A percentile compares a stretch with the other conserved stretches of the same genome.
Evolutionary conservation across 1,140 invertebrate species (phyloP).

Genomic region (Chironomus tepperi): DNA sequence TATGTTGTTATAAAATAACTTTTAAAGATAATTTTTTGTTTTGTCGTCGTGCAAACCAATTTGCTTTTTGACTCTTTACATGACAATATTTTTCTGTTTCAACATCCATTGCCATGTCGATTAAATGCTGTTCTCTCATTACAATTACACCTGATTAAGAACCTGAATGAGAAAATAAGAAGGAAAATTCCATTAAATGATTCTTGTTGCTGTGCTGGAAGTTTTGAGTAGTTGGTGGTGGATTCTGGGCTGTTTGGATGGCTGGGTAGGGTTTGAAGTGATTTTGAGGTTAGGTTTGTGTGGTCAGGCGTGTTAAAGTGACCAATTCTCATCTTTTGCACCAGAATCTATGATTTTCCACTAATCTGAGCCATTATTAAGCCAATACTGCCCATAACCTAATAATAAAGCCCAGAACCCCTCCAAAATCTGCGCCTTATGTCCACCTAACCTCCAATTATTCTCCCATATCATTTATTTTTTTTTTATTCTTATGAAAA

Average conservation of each 20-base stretch:
- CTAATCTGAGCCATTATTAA: too few species aligned
- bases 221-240: too few species aligned
- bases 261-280: too few species aligned
- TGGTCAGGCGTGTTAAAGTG: too few species aligned
- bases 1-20: conserved; percentile 9
- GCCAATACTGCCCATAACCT: too few species aligned
- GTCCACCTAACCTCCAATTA: background rate
- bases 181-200: background rate
- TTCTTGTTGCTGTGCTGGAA: background rate
- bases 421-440: too few species aligned
- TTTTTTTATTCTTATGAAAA: conserved; percentile 4
- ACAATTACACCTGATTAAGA: conserved; percentile 13
- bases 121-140: conserved; percentile 13
- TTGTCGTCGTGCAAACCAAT: background rate
- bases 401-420: too few species aligned
- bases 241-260: too few species aligned
- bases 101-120: background rate
- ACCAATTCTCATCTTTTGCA: too few species aligned
- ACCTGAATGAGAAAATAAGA: background rate
- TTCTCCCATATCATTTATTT: background rate
- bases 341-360: too few species aligned
- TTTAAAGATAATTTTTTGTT: background rate
- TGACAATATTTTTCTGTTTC: background rate
- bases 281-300: too few species aligned
- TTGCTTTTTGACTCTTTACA: background rate